These are phyloP conservation scores for Geodia barretti DNA, from an alignment of 37 sponge, comb jelly and placozoan species.

Conservation along the genomic window DNA sequence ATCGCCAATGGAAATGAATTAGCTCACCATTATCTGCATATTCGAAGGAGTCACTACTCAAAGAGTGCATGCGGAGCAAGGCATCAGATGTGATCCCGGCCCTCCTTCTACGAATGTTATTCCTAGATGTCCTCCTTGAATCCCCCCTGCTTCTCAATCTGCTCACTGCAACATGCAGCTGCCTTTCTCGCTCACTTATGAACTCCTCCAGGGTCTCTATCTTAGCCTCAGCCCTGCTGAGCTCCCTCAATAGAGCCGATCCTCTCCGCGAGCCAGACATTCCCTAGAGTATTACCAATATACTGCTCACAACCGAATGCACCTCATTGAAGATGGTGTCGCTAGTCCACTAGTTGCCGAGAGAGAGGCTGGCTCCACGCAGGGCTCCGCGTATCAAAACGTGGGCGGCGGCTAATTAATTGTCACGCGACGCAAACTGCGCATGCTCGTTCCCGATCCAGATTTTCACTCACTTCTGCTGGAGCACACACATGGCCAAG, in stretches of 20 bases:
- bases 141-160: background rate
- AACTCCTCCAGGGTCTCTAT: constrained; percentile 58
- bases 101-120: background rate
- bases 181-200: constrained; percentile 57
- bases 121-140: background rate
- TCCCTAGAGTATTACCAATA: too few relatives aligned
- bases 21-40: background rate
- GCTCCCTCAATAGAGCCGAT: constrained; percentile 18
- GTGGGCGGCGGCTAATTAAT: too few relatives aligned
- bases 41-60: background rate
- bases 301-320: too few relatives aligned
- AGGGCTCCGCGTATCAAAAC: too few relatives aligned
- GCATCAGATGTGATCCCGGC: constrained; percentile 2
- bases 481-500: too few relatives aligned
- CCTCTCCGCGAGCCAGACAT: constrained; percentile 1
- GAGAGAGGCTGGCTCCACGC: too few relatives aligned
- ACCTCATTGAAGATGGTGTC: too few relatives aligned
- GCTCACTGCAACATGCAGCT: background rate
- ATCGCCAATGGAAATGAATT: too few relatives aligned
- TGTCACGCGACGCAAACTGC: too few relatives aligned
- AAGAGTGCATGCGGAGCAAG: background rate
- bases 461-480: too few relatives aligned
- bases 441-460: too few relatives aligned
- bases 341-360: too few relatives aligned
- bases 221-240: constrained; percentile 46